phyloP scores from a whole-genome alignment of 1,140 invertebrate species.

The Bombus pyrosoma region DNA sequence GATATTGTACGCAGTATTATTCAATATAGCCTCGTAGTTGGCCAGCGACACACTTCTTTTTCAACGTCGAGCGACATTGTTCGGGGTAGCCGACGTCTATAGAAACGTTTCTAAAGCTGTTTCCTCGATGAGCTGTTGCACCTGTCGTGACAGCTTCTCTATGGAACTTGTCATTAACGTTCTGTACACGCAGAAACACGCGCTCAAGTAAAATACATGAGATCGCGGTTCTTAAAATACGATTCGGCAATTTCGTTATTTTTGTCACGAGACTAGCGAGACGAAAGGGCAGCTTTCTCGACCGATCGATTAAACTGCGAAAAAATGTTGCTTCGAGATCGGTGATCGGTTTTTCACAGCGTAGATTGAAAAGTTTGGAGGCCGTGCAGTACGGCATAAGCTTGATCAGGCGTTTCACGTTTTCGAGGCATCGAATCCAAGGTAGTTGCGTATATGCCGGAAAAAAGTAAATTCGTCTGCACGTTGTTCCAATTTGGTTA shows the following conservation, averaged over 20 bases:
- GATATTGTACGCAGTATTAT: conserved; percentile 1
- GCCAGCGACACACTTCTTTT: conserved; percentile 9
- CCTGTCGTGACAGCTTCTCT: background rate
- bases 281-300: background rate
- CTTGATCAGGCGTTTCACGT: background rate
- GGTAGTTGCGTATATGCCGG: background rate
- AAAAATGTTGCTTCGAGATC: background rate
- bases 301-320: background rate
- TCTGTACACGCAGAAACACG: background rate
- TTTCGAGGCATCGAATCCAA: background rate
- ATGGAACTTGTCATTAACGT: conserved; percentile 4
- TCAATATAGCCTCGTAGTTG: background rate
- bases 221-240: background rate
- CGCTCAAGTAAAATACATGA: no score
- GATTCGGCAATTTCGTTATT: background rate
- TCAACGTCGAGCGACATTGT: background rate
- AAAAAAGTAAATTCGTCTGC: background rate
- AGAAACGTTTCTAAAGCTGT: conserved; percentile 12
- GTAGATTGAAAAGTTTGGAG: background rate
- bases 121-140: conserved; percentile 16
- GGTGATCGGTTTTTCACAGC: background rate
- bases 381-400: background rate
- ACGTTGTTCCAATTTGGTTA: conserved; percentile 41
- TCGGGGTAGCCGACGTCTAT: background rate
- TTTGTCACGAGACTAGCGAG: background rate